phyloP scores from a whole-genome alignment of 2,797 vertebrate genomes.

The Coendou prehensilis region DNA sequence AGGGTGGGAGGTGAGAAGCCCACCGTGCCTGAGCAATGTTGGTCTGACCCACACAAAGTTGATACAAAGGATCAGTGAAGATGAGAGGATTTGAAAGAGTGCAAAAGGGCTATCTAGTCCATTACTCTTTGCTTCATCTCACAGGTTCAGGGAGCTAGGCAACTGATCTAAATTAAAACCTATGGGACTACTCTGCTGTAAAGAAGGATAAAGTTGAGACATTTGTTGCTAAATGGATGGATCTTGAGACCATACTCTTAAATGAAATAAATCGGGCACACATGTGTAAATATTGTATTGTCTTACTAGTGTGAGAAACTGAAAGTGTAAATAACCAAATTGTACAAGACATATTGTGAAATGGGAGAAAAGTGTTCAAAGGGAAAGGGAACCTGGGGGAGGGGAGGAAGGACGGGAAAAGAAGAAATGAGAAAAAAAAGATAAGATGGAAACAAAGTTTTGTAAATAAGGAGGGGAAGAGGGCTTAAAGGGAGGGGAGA shows the following conservation, averaged over 20 bases:
- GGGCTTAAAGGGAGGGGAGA: not conserved
- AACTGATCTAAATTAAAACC: not conserved
- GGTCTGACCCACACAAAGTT: not conserved
- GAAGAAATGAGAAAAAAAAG: not conserved
- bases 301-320: not conserved
- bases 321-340: not conserved
- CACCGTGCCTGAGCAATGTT: not conserved
- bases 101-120: not conserved
- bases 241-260: not conserved
- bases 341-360: not conserved
- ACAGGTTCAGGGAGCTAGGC: not conserved
- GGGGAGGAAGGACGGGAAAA: not conserved
- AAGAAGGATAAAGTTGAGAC: not conserved
- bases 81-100: not conserved
- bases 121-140: not conserved
- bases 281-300: not conserved
- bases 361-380: not conserved
- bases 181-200: not conserved
- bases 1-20: not conserved
- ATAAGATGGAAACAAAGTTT: not conserved
- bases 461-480: not conserved
- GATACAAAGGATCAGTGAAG: not conserved
- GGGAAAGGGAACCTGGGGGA: not conserved
- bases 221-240: not conserved
- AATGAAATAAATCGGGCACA: not conserved